Base-by-base conservation (phyloP, 2,888 invertebrate genomes). In the Aphodius granarius region DNA sequence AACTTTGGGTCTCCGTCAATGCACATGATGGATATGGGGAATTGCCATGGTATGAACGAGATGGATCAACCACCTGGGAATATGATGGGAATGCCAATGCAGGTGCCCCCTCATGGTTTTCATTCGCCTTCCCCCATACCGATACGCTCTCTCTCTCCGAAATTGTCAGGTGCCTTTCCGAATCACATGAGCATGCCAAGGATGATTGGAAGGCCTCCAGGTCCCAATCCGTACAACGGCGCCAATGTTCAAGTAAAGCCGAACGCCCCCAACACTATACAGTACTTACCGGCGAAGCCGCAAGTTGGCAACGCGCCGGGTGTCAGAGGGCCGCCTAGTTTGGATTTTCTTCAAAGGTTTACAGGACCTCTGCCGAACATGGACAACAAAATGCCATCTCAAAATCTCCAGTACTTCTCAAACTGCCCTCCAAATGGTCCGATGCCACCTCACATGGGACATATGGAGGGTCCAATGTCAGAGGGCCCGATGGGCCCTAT, bases 241-340 rank as follows among this genome's bases (percentile, higher is more conserved):
- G 92, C 94, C 68, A 97, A 96, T 87, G 94, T 96, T 65, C 96
- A 96, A 88, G 97, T 98, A 21, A 98, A 98, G 88, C 95, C 98
- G 9, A 97, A 95, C 87, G 97, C 98, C 13, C 98, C 98, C 0
- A 98, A 98, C 88, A 98, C 98, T 63, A 98, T 98, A 85, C 98
- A 98, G 89, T 98, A 98, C 90, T 91, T 98, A 86, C 98, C 98
- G 19, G 96, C 97, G 73, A 91, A 97, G 88, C 95, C 97, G n/a
- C 96, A 96, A 85, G 92, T 93, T 83, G 91, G 92, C 13, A 92
- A 92, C 83, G 90, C 91, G 78, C 89, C 90, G 23, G 92, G 91
- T 73, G 94, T 94, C 0, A 89, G 96, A 66, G 94, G 94, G 9
- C 95, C 96, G 4, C 96, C 96, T 64, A 95, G 95, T 87, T 89